These are phyloP conservation scores for Drosophila meridiana DNA, from an alignment of 2,888 invertebrate species.

Conservation along the genomic window DNA sequence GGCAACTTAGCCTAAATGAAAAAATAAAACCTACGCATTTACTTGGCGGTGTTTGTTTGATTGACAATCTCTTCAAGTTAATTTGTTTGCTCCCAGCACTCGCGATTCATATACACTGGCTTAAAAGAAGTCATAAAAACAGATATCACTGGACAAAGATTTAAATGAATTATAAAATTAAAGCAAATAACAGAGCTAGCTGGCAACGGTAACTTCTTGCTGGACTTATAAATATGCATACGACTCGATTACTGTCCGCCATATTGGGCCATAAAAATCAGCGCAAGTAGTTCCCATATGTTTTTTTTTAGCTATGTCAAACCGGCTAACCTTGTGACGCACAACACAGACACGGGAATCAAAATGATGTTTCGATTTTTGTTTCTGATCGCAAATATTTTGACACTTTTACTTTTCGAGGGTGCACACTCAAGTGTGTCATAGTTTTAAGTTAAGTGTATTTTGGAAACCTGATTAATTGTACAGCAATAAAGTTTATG, in stretches of 20 bases:
- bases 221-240: slow-evolving; percentile 71
- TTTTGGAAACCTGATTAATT: slow-evolving; percentile 20
- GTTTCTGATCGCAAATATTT: slow-evolving; percentile 31
- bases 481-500: slow-evolving; percentile 3
- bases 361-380: slow-evolving; percentile 29
- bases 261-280: slow-evolving; percentile 63
- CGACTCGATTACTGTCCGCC: slow-evolving; percentile 35
- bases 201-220: slow-evolving; percentile 28
- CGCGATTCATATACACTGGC: slow-evolving; percentile 1
- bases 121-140: slow-evolving; percentile 45
- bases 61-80: slow-evolving; percentile 50
- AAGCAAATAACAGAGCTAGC: slow-evolving; percentile 41
- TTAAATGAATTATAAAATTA: slow-evolving; percentile 49
- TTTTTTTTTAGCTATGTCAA: slow-evolving; percentile 12
- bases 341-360: slow-evolving; percentile 50
- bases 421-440: slow-evolving; percentile 12
- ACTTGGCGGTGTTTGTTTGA: slow-evolving; percentile 31
- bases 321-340: slow-evolving; percentile 69
- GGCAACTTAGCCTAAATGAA: slow-evolving; percentile 44
- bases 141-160: slow-evolving; percentile 19
- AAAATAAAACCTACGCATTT: slow-evolving; percentile 39
- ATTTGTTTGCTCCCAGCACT: slow-evolving; percentile 19
- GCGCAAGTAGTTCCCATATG: slow-evolving; percentile 34
- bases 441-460: slow-evolving; percentile 13
- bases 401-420: slow-evolving; percentile 65